Base-by-base conservation (phyloP, 2,797 vertebrate genomes). In the Sphenopsis melanotis region DNA sequence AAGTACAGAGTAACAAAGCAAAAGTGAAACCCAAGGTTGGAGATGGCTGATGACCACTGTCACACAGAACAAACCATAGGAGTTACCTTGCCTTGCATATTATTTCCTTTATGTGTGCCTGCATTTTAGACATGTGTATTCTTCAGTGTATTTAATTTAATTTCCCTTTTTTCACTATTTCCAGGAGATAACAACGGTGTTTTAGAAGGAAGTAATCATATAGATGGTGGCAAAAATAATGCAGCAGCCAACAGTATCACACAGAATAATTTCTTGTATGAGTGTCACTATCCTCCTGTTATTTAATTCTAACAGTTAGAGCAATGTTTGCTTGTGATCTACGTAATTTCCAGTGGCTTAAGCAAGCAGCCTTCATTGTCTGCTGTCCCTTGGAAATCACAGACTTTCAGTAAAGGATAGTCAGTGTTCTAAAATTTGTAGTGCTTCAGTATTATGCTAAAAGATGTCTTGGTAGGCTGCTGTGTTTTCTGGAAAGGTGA, bases 71-170 rank as follows among this genome's bases (percentile, higher is more conserved):
- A 65, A 68, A 15, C 22, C 1, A 0, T 3, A 49, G 57, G 64
- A 50, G 10, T 83, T 75, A 10, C 0, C 37, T 68, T 71, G 46
- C 18, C 52, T 83, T 12, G 3, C 3, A 0, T 52, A 5, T 57
- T 44, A 11, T 14, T 85, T 81, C 20, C n/a, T 64, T 55, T 50
- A 7, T 36, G 12, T 8, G 4, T 63, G 14, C 23, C 39, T 83
- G 60, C 9, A 2, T 83, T 69, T 86, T 57, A 80, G 50, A 11
- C 20, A 24, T 3, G 0, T 14, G 1, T n/a, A 3, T 76, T 72
- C 15, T 81, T 75, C 5, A 23, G 32, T 34, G 12, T 57, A 34
- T 70, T 87, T 69, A 23, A n/a, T 74, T 86, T 79, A 29, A 34
- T 34, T 87, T 80, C 13, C 12, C 15, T 55, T 72, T 63, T 52